Conservation (phyloP, 2,888 invertebrate species). For the Podotricha telesiphe region DNA sequence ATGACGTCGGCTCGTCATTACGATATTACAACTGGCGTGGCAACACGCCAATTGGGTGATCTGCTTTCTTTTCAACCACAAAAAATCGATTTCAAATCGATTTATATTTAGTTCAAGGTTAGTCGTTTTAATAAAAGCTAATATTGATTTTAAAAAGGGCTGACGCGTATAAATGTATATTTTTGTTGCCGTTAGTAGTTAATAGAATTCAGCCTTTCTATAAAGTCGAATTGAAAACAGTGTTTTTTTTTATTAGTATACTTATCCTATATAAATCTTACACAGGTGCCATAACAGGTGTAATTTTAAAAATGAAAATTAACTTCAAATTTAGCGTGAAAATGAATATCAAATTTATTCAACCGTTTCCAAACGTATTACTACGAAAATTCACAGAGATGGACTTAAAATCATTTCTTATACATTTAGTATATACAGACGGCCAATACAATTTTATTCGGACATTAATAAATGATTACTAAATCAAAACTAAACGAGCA, state of each 20-base stretch:
- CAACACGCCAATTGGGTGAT: constrained; percentile 61
- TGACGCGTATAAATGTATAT: too few relatives aligned
- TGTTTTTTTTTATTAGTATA: too few relatives aligned
- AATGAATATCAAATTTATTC: too few relatives aligned
- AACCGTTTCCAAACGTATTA: too few relatives aligned
- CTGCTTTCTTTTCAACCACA: constrained; percentile 45
- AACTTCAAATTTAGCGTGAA: too few relatives aligned
- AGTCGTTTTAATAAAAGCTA: constrained; percentile 16
- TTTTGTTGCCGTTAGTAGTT: background rate
- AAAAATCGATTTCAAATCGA: constrained; percentile 43
- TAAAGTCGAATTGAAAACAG: too few relatives aligned
- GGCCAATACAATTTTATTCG: background rate
- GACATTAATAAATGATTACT: constrained; percentile 10
- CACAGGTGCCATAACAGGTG: too few relatives aligned
- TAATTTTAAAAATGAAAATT: too few relatives aligned
- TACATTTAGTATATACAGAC: background rate
- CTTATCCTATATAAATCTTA: too few relatives aligned
- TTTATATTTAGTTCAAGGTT: constrained; percentile 40
- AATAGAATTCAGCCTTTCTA: too few relatives aligned
- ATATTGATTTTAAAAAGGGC: background rate
- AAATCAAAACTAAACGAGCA: constrained; percentile 14
- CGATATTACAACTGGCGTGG: constrained; percentile 59
- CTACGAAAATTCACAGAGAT: background rate
- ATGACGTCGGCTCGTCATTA: constrained; percentile 58
- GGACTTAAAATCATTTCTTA: background rate